Evolutionary conservation across 2,888 invertebrate genomes (phyloP).

Genomic region (Opisthograptis luteolata): DNA sequence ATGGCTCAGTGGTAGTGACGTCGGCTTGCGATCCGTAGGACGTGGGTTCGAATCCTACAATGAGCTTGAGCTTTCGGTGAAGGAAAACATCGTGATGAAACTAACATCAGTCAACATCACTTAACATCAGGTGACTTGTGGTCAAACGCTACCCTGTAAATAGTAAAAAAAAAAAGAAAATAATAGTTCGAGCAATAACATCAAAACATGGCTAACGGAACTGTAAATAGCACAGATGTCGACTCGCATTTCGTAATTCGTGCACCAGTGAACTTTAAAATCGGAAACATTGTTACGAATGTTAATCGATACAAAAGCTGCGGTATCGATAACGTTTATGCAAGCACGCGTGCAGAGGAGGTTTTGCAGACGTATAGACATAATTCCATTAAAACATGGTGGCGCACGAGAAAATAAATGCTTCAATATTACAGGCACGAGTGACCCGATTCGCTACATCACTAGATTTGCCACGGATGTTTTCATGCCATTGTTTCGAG

Average conservation of each 20-base stretch:
- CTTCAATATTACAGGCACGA: conserved; percentile 71
- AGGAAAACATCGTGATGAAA: no score
- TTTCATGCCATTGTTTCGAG: conserved; percentile 34
- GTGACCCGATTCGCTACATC: conserved; percentile 52
- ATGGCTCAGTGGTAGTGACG: no score
- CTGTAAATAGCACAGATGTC: conserved; percentile 47
- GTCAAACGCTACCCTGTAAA: no score
- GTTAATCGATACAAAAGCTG: conserved; percentile 56
- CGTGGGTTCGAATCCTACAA: no score
- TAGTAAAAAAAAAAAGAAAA: no score
- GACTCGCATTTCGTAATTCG: conserved; percentile 52
- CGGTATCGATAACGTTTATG: conserved; percentile 40
- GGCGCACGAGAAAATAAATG: conserved; percentile 67
- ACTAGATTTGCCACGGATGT: conserved; percentile 51
- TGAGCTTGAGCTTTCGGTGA: no score
- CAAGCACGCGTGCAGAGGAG: conserved; percentile 22
- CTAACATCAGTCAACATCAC: no score
- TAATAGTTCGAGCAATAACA: conserved; percentile 40
- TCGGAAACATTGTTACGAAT: conserved; percentile 58
- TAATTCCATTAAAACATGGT: conserved; percentile 67
- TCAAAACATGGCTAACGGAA: conserved; percentile 50
- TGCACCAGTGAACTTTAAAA: conserved; percentile 58
- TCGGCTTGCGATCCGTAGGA: no score
- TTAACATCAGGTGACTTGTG: no score
- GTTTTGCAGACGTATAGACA: conserved; percentile 37